phyloP scores from a whole-genome alignment of 53 echinoderm and acorn worm genomes.

The Zoroaster sp. region DNA sequence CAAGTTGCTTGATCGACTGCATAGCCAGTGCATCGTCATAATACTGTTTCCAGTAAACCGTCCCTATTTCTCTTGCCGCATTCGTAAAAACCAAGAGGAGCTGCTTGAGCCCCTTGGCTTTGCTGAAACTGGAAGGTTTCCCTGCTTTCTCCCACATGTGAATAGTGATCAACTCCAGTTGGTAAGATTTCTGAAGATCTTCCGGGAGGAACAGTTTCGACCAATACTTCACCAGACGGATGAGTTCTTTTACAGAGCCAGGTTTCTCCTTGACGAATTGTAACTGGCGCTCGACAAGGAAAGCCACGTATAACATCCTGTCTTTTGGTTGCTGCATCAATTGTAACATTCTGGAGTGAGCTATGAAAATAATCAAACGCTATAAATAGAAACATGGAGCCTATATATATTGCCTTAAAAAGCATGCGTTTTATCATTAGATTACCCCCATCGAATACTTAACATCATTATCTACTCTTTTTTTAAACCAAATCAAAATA shows the following conservation, averaged over 20 bases:
- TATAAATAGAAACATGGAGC: too few species aligned
- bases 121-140: background rate
- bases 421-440: too few species aligned
- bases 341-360: background rate
- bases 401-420: too few species aligned
- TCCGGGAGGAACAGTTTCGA: background rate
- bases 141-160: conserved; percentile 32
- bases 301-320: conserved; percentile 11
- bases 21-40: background rate
- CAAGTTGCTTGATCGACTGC: background rate
- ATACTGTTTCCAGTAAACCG: background rate
- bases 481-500: too few species aligned
- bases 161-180: conserved; percentile 51
- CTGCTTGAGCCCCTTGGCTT: conserved; percentile 31
- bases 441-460: too few species aligned
- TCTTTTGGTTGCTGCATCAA: background rate
- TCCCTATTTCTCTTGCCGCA: background rate
- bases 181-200: background rate
- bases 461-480: too few species aligned
- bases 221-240: conserved; percentile 63
- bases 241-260: background rate
- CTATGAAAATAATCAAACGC: background rate
- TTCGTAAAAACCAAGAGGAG: background rate
- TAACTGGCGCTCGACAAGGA: conserved; percentile 21
- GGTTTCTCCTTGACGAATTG: conserved; percentile 41